Evolutionary conservation across 2,888 invertebrate genomes (phyloP), one percentile per base, ranked within the genome.

Genomic region (Torymus tubicola): DNA sequence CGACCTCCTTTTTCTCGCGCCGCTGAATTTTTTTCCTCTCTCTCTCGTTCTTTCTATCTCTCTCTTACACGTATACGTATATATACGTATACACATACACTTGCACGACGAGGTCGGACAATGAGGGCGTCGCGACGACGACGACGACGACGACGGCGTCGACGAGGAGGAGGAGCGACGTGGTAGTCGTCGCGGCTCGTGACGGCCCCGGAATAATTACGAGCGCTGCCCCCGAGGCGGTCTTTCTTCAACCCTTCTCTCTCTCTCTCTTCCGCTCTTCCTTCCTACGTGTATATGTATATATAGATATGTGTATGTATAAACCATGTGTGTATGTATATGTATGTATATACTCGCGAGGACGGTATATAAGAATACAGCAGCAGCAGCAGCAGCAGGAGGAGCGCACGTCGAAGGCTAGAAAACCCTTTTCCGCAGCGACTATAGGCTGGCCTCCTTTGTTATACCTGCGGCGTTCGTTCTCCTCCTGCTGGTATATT

Each of bases 161-260:
- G 69, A 69, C 50, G 79, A 18, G 63, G 4, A 63, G 63, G 21
- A 53, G 50, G 24, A 21, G 78, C 42, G 42, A 42, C 42, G 42
- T 42, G 8, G 42, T 42, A 42, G 42, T 42, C 42, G 42, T 42
- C 42, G 42, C 16, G 78, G 73, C 75, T 82, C 63, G 78, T 71
- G 82, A 82, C 83, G 80, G 79, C 76, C 74, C 82, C 84, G 84
- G 85, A 87, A 87, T 88, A 88, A 88, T 88, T 87, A 88, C 85
- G 84, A 84, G 82, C 82, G 79, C 83, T 83, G 82, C 53, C 16
- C 83, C 84, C 82, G 80, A 83, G 86, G 84, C 82, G 73, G 67
- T 58, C 77, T 73, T 60, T 81, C 16, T 52, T 61, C 14, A 68
- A 67, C 18, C 76, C 69, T 57, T 31, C 67, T 58, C 60, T 55